A percentile compares a stretch with the other conserved stretches of the same genome.
Evolutionary conservation across 1,140 invertebrate genomes (phyloP).

Genomic region (Belonocnema kinseyi): DNA sequence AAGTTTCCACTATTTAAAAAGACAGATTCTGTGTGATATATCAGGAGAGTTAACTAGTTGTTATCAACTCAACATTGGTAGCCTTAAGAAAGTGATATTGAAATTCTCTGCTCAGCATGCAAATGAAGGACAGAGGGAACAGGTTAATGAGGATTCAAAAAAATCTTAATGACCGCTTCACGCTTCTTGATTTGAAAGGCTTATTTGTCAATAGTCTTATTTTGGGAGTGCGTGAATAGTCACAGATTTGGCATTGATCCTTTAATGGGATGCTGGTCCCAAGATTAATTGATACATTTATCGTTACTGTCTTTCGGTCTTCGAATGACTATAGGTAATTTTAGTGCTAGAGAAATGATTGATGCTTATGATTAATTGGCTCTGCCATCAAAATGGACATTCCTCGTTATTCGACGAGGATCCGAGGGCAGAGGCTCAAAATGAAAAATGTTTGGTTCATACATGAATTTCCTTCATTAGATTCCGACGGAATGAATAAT

Average conservation of each 20-base stretch:
- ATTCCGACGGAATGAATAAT: too few species aligned
- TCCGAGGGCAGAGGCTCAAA: not conserved
- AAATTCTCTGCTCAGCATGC: not conserved
- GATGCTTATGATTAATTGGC: constrained; percentile 12
- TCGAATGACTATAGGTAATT: not conserved
- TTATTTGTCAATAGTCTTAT: not conserved
- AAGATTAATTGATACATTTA: constrained; percentile 28
- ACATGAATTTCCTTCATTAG: not conserved
- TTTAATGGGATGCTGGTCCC: constrained; percentile 9
- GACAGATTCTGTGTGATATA: too few species aligned
- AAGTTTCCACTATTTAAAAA: too few species aligned
- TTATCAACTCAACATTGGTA: too few species aligned
- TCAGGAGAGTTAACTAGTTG: too few species aligned
- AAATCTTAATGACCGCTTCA: constrained; percentile 11
- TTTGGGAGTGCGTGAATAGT: not conserved
- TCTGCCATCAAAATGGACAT: not conserved
- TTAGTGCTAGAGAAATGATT: not conserved
- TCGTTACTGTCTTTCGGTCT: constrained; percentile 19
- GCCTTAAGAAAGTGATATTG: not conserved
- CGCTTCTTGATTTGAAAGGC: constrained; percentile 1
- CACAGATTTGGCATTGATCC: constrained; percentile 26
- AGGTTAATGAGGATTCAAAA: not conserved
- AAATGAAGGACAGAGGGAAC: not conserved
- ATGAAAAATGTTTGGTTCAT: not conserved
- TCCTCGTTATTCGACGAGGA: not conserved